These are phyloP conservation scores for Metopia argyrocephala DNA, from an alignment of 2,888 invertebrate species.

Conservation along the genomic window DNA sequence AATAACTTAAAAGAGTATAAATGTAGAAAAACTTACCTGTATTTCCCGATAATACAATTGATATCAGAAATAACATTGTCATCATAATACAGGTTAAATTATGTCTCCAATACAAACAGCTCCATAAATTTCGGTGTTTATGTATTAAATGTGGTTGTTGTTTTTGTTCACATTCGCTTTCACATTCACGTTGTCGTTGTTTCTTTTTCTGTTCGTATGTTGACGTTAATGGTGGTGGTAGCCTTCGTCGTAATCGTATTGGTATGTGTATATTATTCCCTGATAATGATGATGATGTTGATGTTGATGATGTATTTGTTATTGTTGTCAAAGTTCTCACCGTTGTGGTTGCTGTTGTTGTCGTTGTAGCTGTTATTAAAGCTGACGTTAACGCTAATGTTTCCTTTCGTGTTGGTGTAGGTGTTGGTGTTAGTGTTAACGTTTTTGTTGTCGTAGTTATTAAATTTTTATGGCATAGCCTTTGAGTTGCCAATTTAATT, in stretches of 20 bases:
- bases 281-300: neutral
- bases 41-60: conserved; percentile 75
- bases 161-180: neutral
- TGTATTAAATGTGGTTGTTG: conserved; percentile 6
- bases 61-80: conserved; percentile 74
- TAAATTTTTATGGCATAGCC: conserved; percentile 39
- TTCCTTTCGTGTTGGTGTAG: conserved; percentile 47
- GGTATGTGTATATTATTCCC: conserved; percentile 15
- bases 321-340: conserved; percentile 4
- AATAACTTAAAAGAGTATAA: neutral
- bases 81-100: conserved; percentile 71
- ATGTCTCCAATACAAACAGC: conserved; percentile 47
- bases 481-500: conserved; percentile 33
- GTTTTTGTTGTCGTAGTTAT: conserved; percentile 53
- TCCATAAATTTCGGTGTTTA: conserved; percentile 30
- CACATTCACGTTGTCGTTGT: neutral
- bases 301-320: conserved; percentile 22
- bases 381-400: too few relatives aligned
- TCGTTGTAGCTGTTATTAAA: conserved; percentile 7
- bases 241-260: neutral
- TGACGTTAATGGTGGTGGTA: conserved; percentile 21
- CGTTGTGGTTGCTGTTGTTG: conserved; percentile 10
- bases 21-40: conserved; percentile 70
- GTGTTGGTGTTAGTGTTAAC: neutral
- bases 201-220: too few relatives aligned